phyloP scores from a whole-genome alignment of 1,140 invertebrate species.

The Nephila pilipes region DNA sequence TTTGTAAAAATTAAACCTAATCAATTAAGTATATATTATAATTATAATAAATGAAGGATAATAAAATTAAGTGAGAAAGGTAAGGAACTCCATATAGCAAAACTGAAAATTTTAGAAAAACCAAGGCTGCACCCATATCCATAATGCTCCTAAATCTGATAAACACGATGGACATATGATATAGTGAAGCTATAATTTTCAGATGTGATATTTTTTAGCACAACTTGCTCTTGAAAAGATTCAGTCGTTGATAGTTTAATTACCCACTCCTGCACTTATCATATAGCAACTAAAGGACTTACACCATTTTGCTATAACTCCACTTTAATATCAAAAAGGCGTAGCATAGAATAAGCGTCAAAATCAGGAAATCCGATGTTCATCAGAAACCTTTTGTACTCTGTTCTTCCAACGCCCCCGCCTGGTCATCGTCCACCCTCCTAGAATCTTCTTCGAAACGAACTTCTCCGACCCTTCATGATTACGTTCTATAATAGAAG shows the following conservation, averaged over 20 bases:
- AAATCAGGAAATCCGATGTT: conserved; percentile 54
- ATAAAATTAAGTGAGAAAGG: too few relatives aligned
- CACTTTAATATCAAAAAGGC: conserved; percentile 44
- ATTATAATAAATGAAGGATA: too few relatives aligned
- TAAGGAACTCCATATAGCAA: too few relatives aligned
- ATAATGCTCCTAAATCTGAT: too few relatives aligned
- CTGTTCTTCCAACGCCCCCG: conserved; percentile 43
- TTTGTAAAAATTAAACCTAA: too few relatives aligned
- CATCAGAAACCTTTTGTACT: conserved; percentile 27
- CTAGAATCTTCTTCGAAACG: background rate
- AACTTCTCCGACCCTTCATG: conserved; percentile 20
- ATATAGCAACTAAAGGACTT: background rate
- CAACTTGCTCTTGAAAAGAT: background rate
- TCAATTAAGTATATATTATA: too few relatives aligned
- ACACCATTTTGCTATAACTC: conserved; percentile 8
- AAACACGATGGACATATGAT: too few relatives aligned
- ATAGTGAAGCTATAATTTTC: too few relatives aligned
- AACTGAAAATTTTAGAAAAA: too few relatives aligned
- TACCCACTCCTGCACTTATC: background rate
- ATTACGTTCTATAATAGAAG: conserved; percentile 56
- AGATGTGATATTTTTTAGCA: background rate
- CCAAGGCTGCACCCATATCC: too few relatives aligned
- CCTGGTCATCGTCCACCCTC: background rate
- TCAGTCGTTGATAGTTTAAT: background rate
- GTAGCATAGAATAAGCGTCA: conserved; percentile 58